Base-by-base conservation (phyloP, 1,140 invertebrate genomes). In the Trachymyrmex cornetzi region DNA sequence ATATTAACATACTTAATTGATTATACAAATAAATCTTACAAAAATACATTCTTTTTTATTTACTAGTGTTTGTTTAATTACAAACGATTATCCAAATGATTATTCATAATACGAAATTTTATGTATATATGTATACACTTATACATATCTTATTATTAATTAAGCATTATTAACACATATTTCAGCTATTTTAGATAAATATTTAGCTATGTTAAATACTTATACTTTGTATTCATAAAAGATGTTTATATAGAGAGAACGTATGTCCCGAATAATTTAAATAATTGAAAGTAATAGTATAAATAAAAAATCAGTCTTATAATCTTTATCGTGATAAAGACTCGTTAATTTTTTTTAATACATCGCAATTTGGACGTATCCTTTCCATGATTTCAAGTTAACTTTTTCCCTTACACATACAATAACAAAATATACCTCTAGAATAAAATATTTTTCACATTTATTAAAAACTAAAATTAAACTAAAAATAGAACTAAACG, bases 11-110 rank as follows among this genome's bases (percentile, higher is more conserved):
- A 79, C 3, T 38, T 61, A 38, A 77, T 14, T 30, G 14, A 44
- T 3, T 64, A 30, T 34, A 44, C 2, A 22, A 5, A 79, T 44
- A 66, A 66, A 34, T 66, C 27, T 53, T 16, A n/a, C 12, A 67
- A 77, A 77, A 64, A 48, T 77, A 77, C n/a, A 59, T 44, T 38
- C 2, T 77, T 53, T 12, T 79, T 50, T 67, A 66, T 79, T 79
- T 50, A 79, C 34, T 24, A 44, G 0, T 0, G 11, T 44, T 14
- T n/a, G 12, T 59, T 22, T 22, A 77, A 1, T 77, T 61, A 77
- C 22, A 77, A 77, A 44, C 5, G 3, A 9, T 24, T 44, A 59
- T 24, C 14, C 9, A 61, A 61, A 61, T n/a, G 2, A 48, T 66
- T 11, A 44, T 44, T 11, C 38, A 24, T 19, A 55, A 55, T 69